Evolutionary conservation across 2,888 invertebrate genomes (phyloP).

Genomic region (Platycheirus rosarum): DNA sequence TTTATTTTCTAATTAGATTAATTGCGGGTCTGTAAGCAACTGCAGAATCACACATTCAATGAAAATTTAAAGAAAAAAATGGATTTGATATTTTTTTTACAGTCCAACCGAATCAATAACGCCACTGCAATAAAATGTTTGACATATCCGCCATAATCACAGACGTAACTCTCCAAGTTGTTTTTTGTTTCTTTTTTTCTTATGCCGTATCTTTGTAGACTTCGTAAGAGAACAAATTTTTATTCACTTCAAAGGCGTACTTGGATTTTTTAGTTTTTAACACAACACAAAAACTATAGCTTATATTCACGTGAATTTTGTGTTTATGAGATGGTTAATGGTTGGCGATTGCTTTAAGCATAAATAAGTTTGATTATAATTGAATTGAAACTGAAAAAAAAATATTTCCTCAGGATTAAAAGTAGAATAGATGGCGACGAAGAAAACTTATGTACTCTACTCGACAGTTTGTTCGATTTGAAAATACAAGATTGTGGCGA

Average conservation of each 20-base stretch:
- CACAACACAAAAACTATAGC: slow-evolving; percentile 11
- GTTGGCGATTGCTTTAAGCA: slow-evolving; percentile 37
- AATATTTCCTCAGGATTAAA: slow-evolving; percentile 44
- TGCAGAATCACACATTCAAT: slow-evolving; percentile 16
- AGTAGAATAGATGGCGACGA: slow-evolving; percentile 39
- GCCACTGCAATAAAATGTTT: slow-evolving; percentile 70
- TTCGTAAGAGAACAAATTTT: slow-evolving; percentile 33
- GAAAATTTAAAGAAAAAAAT: slow-evolving; percentile 25
- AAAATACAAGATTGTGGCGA: background rate
- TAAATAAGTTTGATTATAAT: slow-evolving; percentile 30
- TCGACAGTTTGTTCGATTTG: background rate
- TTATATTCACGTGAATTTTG: background rate
- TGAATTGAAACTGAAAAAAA: slow-evolving; percentile 34
- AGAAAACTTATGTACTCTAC: slow-evolving; percentile 25
- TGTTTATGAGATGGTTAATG: slow-evolving; percentile 1
- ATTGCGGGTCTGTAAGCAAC: background rate
- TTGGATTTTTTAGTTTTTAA: slow-evolving; percentile 12
- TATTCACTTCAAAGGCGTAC: slow-evolving; percentile 33
- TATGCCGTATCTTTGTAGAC: slow-evolving; percentile 30
- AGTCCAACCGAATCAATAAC: slow-evolving; percentile 67
- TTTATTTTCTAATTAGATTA: slow-evolving; percentile 18
- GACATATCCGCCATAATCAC: slow-evolving; percentile 72
- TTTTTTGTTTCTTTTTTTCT: slow-evolving; percentile 31
- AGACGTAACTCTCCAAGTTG: slow-evolving; percentile 63
- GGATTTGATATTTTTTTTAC: slow-evolving; percentile 51